A percentile compares a stretch with the other conserved stretches of the same genome.
phyloP scores from a whole-genome alignment of 2,888 invertebrate species.

The Beris chalybata region DNA sequence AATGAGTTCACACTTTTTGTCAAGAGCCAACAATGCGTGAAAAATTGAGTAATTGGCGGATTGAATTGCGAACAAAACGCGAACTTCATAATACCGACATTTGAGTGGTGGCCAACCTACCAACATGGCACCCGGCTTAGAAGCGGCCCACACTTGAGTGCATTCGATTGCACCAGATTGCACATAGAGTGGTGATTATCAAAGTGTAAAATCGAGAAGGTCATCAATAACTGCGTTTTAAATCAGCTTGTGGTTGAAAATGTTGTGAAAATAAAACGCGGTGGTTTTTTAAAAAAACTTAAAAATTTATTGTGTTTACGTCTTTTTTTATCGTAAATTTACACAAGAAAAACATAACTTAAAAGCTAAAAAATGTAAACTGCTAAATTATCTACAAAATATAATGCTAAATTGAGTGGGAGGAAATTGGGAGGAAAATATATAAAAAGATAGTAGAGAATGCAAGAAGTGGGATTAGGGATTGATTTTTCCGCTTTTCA shows the following conservation, averaged over 20 bases:
- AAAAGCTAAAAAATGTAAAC: constrained; percentile 20
- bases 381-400: constrained; percentile 24
- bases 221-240: background rate
- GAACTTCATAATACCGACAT: constrained; percentile 9
- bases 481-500: background rate
- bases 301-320: constrained; percentile 21
- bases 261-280: background rate
- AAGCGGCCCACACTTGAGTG: constrained; percentile 29
- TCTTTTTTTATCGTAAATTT: constrained; percentile 11
- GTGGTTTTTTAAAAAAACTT: constrained; percentile 7
- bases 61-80: constrained; percentile 17
- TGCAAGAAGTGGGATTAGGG: constrained; percentile 9
- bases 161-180: constrained; percentile 18
- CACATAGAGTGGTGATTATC: constrained; percentile 3
- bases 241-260: background rate
- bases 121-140: background rate
- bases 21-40: constrained; percentile 33
- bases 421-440: constrained; percentile 1
- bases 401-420: constrained; percentile 13
- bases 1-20: constrained; percentile 30
- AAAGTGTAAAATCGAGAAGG: constrained; percentile 26
- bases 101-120: background rate
- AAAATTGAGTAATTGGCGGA: constrained; percentile 31
- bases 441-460: background rate
- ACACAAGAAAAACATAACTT: constrained; percentile 19